Conservation (phyloP, 2,888 invertebrate species). For the Iselma pallidipennis region DNA sequence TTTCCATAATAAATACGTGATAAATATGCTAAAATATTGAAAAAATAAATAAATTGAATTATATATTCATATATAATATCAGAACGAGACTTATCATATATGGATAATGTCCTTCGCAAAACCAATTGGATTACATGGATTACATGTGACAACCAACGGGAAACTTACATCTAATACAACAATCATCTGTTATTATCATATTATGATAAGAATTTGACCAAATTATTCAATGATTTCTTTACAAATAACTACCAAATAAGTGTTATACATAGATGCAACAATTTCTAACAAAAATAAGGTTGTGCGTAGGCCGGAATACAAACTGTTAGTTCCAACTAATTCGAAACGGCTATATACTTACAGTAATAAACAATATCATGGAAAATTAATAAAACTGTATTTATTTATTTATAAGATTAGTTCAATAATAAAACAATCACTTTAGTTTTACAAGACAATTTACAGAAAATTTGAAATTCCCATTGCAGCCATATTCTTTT, state of each 20-base stretch:
- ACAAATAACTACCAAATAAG: too few relatives aligned
- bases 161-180: too few relatives aligned
- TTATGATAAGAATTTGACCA: too few relatives aligned
- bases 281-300: not conserved
- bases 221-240: too few relatives aligned
- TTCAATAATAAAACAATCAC: constrained; percentile 21
- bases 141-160: too few relatives aligned
- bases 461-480: constrained; percentile 19
- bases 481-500: constrained; percentile 32
- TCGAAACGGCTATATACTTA: not conserved
- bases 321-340: not conserved
- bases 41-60: too few relatives aligned
- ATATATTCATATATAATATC: not conserved
- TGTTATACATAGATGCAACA: too few relatives aligned
- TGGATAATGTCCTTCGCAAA: not conserved
- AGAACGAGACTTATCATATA: not conserved
- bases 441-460: too few relatives aligned
- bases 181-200: too few relatives aligned
- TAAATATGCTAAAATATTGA: too few relatives aligned
- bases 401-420: constrained; percentile 3
- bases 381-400: constrained; percentile 26
- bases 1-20: not conserved
- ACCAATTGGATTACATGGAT: not conserved
- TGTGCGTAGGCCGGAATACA: not conserved
- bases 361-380: constrained; percentile 30